These are phyloP conservation scores for Aphelocoma californica DNA, from an alignment of 2,797 vertebrate genomes.

Conservation along the genomic window DNA sequence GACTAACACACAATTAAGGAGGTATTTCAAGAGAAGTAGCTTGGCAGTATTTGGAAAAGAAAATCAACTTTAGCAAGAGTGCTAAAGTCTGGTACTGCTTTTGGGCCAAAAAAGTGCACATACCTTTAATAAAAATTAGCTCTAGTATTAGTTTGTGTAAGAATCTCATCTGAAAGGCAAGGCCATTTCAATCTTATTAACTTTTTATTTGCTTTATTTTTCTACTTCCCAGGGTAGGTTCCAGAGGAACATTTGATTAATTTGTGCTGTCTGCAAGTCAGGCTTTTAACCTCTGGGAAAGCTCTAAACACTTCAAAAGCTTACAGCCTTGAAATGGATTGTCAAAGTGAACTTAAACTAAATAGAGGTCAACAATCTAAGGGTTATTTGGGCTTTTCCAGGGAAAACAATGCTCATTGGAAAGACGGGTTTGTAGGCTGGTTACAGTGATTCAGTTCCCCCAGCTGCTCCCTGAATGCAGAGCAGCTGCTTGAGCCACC, in stretches of 20 bases:
- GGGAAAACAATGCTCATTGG: not conserved
- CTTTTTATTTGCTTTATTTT: conserved; percentile 55
- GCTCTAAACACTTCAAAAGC: conserved; percentile 50
- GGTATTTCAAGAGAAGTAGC: conserved; percentile 42
- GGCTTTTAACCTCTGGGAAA: conserved; percentile 57
- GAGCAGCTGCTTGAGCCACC: not conserved
- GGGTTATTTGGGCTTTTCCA: conserved; percentile 34
- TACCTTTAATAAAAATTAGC: conserved; percentile 38
- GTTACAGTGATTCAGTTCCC: not conserved
- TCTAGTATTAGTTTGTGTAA: not conserved
- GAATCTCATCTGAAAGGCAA: conserved; percentile 13
- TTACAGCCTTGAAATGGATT: conserved; percentile 2
- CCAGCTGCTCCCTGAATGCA: not conserved
- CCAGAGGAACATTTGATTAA: conserved; percentile 54
- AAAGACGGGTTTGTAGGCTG: not conserved
- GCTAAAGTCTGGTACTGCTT: not conserved
- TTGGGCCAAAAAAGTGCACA: not conserved
- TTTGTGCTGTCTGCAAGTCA: conserved; percentile 49
- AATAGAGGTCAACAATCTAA: conserved; percentile 48
- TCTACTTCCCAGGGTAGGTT: not conserved
- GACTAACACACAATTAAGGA: conserved; percentile 45
- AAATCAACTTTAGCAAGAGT: conserved; percentile 2
- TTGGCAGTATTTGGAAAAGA: conserved; percentile 5
- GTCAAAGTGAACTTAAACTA: conserved; percentile 52
- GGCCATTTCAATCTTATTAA: conserved; percentile 27